These are phyloP conservation scores for Microcebus griseorufus DNA, from an alignment of 2,113 vertebrate species.

Conservation along the genomic window DNA sequence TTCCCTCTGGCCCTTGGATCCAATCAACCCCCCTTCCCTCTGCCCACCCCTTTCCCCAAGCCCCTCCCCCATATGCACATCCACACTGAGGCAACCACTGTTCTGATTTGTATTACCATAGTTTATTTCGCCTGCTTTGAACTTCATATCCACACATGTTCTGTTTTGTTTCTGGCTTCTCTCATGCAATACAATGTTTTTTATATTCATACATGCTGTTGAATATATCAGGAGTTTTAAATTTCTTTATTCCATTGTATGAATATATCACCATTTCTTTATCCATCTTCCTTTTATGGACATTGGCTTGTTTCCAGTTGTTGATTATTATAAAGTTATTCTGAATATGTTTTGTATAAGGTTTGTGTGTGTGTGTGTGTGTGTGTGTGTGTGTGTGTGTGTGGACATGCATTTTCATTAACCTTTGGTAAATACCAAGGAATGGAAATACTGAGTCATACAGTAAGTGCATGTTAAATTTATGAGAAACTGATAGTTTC, in stretches of 20 bases:
- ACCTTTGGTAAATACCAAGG: background rate
- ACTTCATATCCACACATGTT: background rate
- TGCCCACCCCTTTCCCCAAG: too few species aligned
- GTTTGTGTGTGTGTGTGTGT: background rate
- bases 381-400: too few species aligned
- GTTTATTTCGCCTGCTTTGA: constrained; percentile 56
- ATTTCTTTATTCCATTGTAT: background rate
- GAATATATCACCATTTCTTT: background rate
- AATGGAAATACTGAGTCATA: background rate
- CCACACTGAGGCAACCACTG: background rate
- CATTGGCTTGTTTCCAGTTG: background rate
- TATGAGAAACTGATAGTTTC: constrained; percentile 32
- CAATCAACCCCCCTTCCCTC: background rate
- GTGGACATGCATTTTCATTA: background rate
- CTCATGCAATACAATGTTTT: background rate
- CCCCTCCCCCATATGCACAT: background rate
- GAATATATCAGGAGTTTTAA: background rate
- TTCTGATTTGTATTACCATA: constrained; percentile 34
- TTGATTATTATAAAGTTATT: background rate
- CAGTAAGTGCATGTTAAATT: background rate
- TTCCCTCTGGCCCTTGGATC: background rate
- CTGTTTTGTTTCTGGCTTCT: constrained; percentile 19
- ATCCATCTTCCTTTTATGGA: background rate
- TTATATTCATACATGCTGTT: background rate
- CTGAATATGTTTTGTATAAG: background rate